Conservation (phyloP, 2,888 invertebrate genomes). For the Gortyna flavago region DNA sequence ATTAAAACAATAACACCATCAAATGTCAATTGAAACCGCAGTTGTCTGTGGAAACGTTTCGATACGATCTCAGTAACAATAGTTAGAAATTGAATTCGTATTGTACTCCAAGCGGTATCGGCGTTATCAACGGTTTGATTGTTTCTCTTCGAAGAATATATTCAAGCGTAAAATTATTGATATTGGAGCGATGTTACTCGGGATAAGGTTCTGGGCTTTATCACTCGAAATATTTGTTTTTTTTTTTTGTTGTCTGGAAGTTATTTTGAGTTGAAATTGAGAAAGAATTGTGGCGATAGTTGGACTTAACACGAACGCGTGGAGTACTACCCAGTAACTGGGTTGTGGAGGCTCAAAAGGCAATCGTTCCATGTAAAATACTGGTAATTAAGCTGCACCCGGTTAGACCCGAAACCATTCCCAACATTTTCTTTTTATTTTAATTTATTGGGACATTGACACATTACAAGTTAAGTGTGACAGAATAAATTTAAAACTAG, state of each 20-base stretch:
- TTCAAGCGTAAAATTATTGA: conserved; percentile 52
- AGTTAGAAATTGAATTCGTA: conserved; percentile 53
- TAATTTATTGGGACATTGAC: no score
- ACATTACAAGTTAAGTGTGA: no score
- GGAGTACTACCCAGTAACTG: background rate
- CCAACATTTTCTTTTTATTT: background rate
- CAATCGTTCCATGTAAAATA: background rate
- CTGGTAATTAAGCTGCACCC: background rate
- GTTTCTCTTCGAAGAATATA: conserved; percentile 49
- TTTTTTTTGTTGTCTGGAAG: conserved; percentile 21
- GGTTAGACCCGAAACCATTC: background rate
- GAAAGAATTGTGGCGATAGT: background rate
- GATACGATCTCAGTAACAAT: conserved; percentile 47
- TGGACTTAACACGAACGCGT: background rate
- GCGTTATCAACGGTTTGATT: conserved; percentile 31
- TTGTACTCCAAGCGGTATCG: conserved; percentile 32
- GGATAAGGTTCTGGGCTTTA: conserved; percentile 26
- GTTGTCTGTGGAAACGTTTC: conserved; percentile 8
- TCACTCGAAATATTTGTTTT: conserved; percentile 34
- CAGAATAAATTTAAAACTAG: no score
- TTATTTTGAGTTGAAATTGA: conserved; percentile 15
- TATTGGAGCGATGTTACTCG: conserved; percentile 49
- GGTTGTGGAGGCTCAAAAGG: background rate
- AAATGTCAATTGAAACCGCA: conserved; percentile 21
- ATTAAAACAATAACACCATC: conserved; percentile 13